phyloP scores from a whole-genome alignment of 2,888 invertebrate species.

The Idaea biselata region DNA sequence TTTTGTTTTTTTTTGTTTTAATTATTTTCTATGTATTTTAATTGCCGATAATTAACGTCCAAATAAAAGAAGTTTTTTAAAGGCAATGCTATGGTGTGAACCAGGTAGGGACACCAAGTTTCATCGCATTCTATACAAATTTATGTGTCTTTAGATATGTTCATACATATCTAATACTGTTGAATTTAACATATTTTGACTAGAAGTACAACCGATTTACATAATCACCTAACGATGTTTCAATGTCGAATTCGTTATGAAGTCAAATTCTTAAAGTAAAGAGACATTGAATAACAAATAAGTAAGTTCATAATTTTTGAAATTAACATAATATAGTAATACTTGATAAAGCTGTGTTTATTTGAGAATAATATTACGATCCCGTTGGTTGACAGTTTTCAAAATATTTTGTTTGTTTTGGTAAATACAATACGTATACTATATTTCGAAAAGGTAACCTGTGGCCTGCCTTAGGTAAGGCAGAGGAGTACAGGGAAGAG shows the following conservation, averaged over 20 bases:
- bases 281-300: constrained; percentile 32
- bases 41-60: no score
- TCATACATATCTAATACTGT: neutral
- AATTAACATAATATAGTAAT: constrained; percentile 28
- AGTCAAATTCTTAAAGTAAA: constrained; percentile 32
- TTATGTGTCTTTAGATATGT: constrained; percentile 16
- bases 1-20: no score
- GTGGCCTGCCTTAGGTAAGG: no score
- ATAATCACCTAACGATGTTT: constrained; percentile 39
- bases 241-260: constrained; percentile 33
- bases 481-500: no score
- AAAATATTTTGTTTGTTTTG: constrained; percentile 12
- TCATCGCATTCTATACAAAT: neutral
- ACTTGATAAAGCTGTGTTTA: constrained; percentile 25
- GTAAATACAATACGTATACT: neutral
- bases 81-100: no score
- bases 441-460: no score
- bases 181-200: neutral
- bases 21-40: no score
- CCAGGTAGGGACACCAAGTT: no score
- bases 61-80: no score
- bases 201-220: constrained; percentile 32
- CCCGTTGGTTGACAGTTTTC: neutral
- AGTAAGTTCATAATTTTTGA: constrained; percentile 17
- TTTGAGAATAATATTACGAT: constrained; percentile 11